Percentiles rank a stretch among this genome's conserved stretches.
These are phyloP conservation scores for Danaus plexippus DNA, from an alignment of 1,140 invertebrate species.

Conservation along the genomic window DNA sequence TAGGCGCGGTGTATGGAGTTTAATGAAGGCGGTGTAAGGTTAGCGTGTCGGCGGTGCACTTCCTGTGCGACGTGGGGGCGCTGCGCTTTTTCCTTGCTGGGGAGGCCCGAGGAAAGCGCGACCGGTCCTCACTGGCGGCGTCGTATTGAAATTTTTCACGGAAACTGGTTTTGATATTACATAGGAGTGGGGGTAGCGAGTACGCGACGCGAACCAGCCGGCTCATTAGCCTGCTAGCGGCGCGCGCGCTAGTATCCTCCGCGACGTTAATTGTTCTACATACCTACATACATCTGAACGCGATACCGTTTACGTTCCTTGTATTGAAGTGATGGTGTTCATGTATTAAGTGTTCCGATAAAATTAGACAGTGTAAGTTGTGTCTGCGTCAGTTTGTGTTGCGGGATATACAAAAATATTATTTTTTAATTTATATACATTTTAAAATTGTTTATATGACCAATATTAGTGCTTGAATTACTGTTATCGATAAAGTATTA, in stretches of 20 bases:
- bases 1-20: constrained; percentile 55
- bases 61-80: constrained; percentile 56
- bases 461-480: too few relatives aligned
- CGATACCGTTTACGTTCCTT: constrained; percentile 13
- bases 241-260: constrained; percentile 52
- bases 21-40: constrained; percentile 63
- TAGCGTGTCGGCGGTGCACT: constrained; percentile 62
- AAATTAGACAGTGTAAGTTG: too few relatives aligned
- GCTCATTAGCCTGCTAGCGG: constrained; percentile 57
- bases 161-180: constrained; percentile 68
- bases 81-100: constrained; percentile 59
- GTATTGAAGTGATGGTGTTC: constrained; percentile 22
- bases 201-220: constrained; percentile 41
- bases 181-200: constrained; percentile 65
- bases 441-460: too few relatives aligned
- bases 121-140: constrained; percentile 60
- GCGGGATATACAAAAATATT: constrained; percentile 3
- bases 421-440: constrained; percentile 1
- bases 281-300: constrained; percentile 15
- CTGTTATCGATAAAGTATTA: too few relatives aligned
- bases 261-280: constrained; percentile 34
- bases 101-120: constrained; percentile 61
- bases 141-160: constrained; percentile 69
- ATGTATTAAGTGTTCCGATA: constrained; percentile 6
- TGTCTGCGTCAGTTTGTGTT: too few relatives aligned